Evolutionary conservation across 1,140 invertebrate genomes (phyloP), one percentile per base, ranked within the genome.

Genomic region (Drosophila sucinea): DNA sequence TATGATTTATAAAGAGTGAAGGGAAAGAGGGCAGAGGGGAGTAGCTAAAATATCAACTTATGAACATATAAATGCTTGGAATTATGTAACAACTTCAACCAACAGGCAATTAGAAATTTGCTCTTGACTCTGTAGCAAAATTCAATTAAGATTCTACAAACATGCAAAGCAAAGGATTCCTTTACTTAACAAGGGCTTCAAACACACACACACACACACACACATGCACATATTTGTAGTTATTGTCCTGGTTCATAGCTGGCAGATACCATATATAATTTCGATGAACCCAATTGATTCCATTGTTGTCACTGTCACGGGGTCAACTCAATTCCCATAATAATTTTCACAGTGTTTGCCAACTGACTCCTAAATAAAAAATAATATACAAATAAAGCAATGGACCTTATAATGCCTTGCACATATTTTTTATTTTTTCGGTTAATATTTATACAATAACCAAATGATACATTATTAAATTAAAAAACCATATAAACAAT

Each of bases 271-370:
- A 23, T 7, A 47, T 23, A 17, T 25, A 63, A 67, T 79, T 75
- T 60, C 64, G 70, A 67, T 83, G 67, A 83, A 79, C 75, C 60
- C 79, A 74, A 75, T 82, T 70, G 70, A 82, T 79, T 82, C 65
- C 63, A 60, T 73, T 73, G 69, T 77, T 66, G 70, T 61, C 70
- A 67, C 55, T 69, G 65, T 57, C 33, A 58, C 56, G 77, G 70
- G 74, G 70, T 81, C 81, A 81, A 77, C 51, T 70, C 54, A 56
- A 47, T 23, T 17, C 17, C 17, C 17, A 17, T 17, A 17, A 17
- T 17, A 17, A 17, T 11, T 8, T 38, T 11, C 11, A 38, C 10
- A 38, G 8, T 38, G 3, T 38, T 38, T 38, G 1, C 8, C 11
- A 1, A 11, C 35, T 3, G 10, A 38, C 35, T 17, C 17, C 17